Evolutionary conservation across 2,797 vertebrate genomes (phyloP).

Genomic region (Siniperca undulata): DNA sequence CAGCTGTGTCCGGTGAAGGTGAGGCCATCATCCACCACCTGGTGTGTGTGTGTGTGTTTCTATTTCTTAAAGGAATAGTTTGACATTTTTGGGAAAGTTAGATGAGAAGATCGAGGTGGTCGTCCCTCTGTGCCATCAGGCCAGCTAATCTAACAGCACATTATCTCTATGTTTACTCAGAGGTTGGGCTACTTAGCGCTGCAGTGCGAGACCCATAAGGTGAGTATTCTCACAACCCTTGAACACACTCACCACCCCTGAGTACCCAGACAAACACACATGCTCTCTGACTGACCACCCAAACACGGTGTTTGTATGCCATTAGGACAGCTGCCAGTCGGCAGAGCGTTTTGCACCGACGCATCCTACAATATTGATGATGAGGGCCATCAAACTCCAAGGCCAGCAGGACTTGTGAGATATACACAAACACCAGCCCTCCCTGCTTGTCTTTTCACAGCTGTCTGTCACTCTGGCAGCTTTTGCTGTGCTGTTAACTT

Average conservation of each 20-base stretch:
- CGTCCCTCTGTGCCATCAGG: background rate
- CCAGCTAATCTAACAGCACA: conserved; percentile 42
- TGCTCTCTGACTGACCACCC: conserved; percentile 51
- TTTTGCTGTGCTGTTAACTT: conserved; percentile 29
- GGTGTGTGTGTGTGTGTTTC: conserved; percentile 29
- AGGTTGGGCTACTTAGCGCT: conserved; percentile 55
- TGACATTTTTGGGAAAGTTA: conserved; percentile 2
- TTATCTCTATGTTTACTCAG: conserved; percentile 66
- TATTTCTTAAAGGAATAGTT: conserved; percentile 7
- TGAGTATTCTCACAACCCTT: conserved; percentile 58
- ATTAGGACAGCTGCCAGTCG: conserved; percentile 56
- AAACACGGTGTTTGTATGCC: conserved; percentile 49
- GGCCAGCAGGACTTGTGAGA: conserved; percentile 2
- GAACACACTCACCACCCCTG: conserved; percentile 41
- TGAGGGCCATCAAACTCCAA: conserved; percentile 18
- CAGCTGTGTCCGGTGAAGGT: conserved; percentile 71
- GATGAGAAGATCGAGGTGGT: background rate
- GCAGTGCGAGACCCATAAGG: conserved; percentile 59
- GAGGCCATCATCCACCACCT: conserved; percentile 51
- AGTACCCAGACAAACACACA: conserved; percentile 61
- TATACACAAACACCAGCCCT: conserved; percentile 28
- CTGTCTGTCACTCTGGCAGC: conserved; percentile 56
- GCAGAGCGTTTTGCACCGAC: conserved; percentile 22
- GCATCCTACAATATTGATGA: conserved; percentile 56
- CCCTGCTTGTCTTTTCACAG: conserved; percentile 60